These are phyloP conservation scores for Bugulina stolonifera DNA, from an alignment of 2,888 invertebrate species.

Conservation along the genomic window DNA sequence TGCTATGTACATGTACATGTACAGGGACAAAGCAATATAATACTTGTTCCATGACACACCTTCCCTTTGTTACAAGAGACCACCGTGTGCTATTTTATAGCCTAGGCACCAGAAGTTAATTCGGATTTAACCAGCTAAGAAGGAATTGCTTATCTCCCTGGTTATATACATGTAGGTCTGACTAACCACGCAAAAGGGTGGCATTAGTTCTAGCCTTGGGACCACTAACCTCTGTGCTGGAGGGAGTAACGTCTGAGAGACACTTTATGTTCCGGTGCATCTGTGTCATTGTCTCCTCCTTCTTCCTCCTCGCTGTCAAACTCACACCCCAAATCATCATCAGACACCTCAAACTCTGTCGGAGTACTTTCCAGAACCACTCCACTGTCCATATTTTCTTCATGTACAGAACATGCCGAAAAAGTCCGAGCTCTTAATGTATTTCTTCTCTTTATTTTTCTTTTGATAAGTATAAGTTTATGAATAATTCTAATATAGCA, in stretches of 20 bases:
- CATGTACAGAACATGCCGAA: not conserved
- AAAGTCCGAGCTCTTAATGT: not conserved
- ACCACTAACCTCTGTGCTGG: not conserved
- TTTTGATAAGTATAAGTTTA: not conserved
- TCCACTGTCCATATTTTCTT: not conserved
- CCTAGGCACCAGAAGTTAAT: too few species aligned
- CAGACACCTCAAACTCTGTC: not conserved
- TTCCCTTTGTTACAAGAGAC: too few species aligned
- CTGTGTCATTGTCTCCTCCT: not conserved
- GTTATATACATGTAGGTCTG: too few species aligned
- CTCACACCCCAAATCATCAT: not conserved
- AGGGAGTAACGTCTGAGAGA: not conserved
- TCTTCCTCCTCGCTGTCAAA: not conserved
- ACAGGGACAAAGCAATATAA: too few species aligned
- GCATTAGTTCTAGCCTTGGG: too few species aligned
- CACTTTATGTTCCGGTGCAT: not conserved
- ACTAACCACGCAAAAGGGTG: too few species aligned
- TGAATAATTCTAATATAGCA: not conserved
- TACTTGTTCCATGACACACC: too few species aligned
- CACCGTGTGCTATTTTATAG: too few species aligned
- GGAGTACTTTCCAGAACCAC: not conserved
- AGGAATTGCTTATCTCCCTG: too few species aligned
- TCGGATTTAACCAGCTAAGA: too few species aligned
- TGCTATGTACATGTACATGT: too few species aligned
- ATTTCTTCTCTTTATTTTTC: slow-evolving; percentile 2